Base-by-base conservation (phyloP, 2,888 invertebrate genomes). In the Tenthredo amoena region DNA sequence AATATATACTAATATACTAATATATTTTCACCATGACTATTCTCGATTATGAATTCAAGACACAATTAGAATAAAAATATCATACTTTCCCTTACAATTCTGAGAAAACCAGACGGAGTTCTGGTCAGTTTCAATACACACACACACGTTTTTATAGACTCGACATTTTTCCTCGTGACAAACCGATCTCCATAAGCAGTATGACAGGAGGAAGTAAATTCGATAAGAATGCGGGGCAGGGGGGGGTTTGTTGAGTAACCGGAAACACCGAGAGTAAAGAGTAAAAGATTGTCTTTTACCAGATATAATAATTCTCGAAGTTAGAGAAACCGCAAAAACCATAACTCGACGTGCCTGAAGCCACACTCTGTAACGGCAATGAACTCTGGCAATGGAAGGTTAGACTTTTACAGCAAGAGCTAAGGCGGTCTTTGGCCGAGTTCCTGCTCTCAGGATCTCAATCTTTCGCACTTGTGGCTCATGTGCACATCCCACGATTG, bases 341-440 rank as follows among this genome's bases (percentile, higher is more conserved):
- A 71, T 31, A 21, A 71, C 71, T 31, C 12, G 37, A 71, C n/a
- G 34, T 71, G 37, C 71, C 71, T 37, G 34, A 71, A 37, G 37
- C n/a, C 12, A 34, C 37, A 71, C 37, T n/a, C 71, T 71, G n/a
- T 34, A 71, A 71, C 76, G 76, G 47, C 76, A 76, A 76, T 76
- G 76, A 47, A 47, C 76, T 76, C 43, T 34, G 37, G 71, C 71
- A 34, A 71, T 71, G 37, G 47, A 76, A 76, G 76, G 76, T 76
- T 76, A 9, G 12, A 31, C 34, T 37, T 37, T 71, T 71, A 21
- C 62, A 62, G 2, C 62, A 10, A 62, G 62, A 62, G 26, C 18
- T 71, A 15, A 34, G 37, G 37, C 37, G 34, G 37, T 71, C 71
- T 71, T 37, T 18, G 18, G 12, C 71, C 34, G 31, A 71, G 71